These are phyloP conservation scores for Okamejei kenojei DNA, from an alignment of 2,797 vertebrate genomes.

Conservation along the genomic window DNA sequence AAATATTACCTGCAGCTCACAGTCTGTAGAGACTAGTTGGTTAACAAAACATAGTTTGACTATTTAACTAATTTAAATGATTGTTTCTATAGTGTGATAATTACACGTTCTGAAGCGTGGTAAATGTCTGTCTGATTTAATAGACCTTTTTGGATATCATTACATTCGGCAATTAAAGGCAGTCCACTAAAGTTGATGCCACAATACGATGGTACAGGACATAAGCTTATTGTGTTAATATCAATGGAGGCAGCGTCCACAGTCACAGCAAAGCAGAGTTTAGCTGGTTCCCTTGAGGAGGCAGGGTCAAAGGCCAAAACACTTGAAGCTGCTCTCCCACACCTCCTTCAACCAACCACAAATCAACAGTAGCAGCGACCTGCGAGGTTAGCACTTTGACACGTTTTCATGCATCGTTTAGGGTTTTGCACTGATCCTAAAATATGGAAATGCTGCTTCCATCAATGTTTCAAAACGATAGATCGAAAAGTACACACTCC, in stretches of 20 bases:
- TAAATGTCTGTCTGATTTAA: not conserved
- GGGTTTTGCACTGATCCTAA: not conserved
- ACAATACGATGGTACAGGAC: not conserved
- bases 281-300: not conserved
- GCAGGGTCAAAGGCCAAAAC: not conserved
- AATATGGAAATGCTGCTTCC: not conserved
- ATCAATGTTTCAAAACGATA: not conserved
- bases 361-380: not conserved
- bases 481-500: not conserved
- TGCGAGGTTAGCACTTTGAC: not conserved
- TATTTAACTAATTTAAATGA: not conserved
- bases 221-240: not conserved
- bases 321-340: not conserved
- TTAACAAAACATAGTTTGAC: not conserved
- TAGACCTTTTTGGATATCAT: not conserved
- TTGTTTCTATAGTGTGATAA: not conserved
- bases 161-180: not conserved
- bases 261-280: not conserved
- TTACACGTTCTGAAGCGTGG: not conserved
- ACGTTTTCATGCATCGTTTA: not conserved
- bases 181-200: not conserved
- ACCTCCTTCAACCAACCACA: not conserved
- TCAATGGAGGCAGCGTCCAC: not conserved
- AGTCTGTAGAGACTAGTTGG: not conserved
- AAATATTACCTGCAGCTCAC: not conserved